A percentile compares a stretch with the other conserved stretches of the same genome.
Conservation (phyloP, 1,140 invertebrate species). For the Caerostris extrusa region DNA sequence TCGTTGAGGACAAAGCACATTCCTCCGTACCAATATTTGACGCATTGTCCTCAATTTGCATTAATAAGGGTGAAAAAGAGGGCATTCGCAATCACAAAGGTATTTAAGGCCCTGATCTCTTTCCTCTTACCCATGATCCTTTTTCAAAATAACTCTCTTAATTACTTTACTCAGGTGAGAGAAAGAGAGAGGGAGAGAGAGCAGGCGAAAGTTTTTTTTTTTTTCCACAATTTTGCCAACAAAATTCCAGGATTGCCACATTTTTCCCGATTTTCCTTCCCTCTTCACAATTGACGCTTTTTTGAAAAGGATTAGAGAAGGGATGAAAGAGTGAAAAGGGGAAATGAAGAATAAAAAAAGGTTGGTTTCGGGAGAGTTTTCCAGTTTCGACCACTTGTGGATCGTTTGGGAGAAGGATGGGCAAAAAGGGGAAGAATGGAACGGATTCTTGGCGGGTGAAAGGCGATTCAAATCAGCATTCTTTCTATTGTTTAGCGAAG, state of each 20-base stretch:
- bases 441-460: not conserved
- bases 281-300: not conserved
- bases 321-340: too few species aligned
- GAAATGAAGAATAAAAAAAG: too few species aligned
- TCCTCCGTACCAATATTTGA: constrained; percentile 62
- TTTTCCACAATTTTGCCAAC: not conserved
- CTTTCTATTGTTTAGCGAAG: not conserved
- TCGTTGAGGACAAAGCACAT: constrained; percentile 43
- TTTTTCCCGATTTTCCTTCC: constrained; percentile 28
- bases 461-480: constrained; percentile 12
- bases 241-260: constrained; percentile 58
- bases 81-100: constrained; percentile 45
- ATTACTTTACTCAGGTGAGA: constrained; percentile 17
- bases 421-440: not conserved
- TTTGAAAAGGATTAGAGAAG: not conserved
- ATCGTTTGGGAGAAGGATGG: not conserved
- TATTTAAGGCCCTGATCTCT: constrained; percentile 61
- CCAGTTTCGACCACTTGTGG: constrained; percentile 7
- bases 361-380: too few species aligned
- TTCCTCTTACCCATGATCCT: not conserved
- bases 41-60: constrained; percentile 74
- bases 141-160: constrained; percentile 20
- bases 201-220: too few species aligned
- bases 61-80: constrained; percentile 30
- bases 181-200: not conserved